phyloP scores from a whole-genome alignment of 2,113 vertebrate genomes.

The Tetraodon nigroviridis region DNA sequence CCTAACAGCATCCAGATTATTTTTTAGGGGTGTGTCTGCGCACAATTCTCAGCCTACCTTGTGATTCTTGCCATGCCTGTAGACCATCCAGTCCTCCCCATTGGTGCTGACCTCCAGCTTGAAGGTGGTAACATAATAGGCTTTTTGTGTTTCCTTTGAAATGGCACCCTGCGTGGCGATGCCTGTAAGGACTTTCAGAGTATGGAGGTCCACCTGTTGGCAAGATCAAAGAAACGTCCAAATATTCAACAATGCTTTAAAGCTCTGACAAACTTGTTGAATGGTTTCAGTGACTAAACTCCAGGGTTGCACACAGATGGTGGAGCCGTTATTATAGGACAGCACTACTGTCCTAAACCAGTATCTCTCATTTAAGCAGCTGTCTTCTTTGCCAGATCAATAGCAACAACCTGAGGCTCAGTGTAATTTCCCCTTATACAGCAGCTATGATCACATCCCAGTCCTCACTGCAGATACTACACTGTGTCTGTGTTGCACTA shows the following conservation, averaged over 20 bases:
- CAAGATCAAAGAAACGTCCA: too few relatives aligned
- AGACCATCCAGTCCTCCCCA: constrained; percentile 98
- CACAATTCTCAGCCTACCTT: constrained; percentile 77
- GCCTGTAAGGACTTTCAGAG: constrained; percentile 89
- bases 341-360: constrained; percentile 6
- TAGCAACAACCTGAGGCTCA: constrained; percentile 62
- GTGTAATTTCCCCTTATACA: constrained; percentile 66
- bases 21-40: background rate
- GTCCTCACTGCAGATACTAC: constrained; percentile 46
- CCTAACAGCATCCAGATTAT: constrained; percentile 17
- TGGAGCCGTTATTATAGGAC: background rate
- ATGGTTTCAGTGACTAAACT: background rate
- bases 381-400: constrained; percentile 55
- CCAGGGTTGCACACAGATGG: too few relatives aligned
- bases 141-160: constrained; percentile 89
- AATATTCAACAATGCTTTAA: too few relatives aligned
- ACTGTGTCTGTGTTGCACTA: constrained; percentile 38
- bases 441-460: constrained; percentile 57
- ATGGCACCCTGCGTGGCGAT: constrained; percentile 94
- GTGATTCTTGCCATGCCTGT: constrained; percentile 94
- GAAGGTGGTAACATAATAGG: constrained; percentile 91
- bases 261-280: background rate
- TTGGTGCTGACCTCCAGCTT: constrained; percentile 98
- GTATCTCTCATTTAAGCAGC: constrained; percentile 22
- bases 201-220: constrained; percentile 90